These are phyloP conservation scores for Hirtodrosophila confusa DNA, from an alignment of 2,888 invertebrate genomes.

Conservation along the genomic window DNA sequence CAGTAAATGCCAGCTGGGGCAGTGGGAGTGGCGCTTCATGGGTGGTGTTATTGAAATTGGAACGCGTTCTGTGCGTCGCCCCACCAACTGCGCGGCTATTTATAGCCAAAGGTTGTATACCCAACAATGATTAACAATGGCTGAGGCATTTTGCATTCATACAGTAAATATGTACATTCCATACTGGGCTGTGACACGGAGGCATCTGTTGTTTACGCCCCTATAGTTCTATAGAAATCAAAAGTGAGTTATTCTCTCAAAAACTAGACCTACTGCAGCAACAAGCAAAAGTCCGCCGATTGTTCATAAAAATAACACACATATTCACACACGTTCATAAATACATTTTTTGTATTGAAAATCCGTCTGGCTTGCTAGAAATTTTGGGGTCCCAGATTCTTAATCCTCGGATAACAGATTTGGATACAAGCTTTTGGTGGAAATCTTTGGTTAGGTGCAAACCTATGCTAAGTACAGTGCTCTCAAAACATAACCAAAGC, in stretches of 20 bases:
- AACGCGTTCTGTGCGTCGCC: not conserved
- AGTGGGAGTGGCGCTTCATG: not conserved
- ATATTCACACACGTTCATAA: not conserved
- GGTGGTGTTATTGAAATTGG: not conserved
- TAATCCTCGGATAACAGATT: too few relatives aligned
- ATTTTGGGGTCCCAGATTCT: too few relatives aligned
- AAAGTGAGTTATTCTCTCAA: conserved; percentile 28
- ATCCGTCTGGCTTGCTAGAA: too few relatives aligned
- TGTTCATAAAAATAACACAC: conserved; percentile 14
- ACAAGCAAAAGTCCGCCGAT: conserved; percentile 9
- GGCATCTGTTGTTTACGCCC: conserved; percentile 33
- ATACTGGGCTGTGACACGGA: conserved; percentile 9
- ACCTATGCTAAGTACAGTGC: too few relatives aligned
- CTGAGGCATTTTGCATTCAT: too few relatives aligned
- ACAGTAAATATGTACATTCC: not conserved
- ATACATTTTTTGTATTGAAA: too few relatives aligned
- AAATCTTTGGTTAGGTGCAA: too few relatives aligned
- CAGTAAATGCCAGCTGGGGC: not conserved
- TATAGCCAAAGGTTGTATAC: conserved; percentile 12
- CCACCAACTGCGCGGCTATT: conserved; percentile 10
- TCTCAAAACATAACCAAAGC: too few relatives aligned
- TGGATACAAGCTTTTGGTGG: too few relatives aligned
- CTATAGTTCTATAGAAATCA: conserved; percentile 29
- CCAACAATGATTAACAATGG: too few relatives aligned
- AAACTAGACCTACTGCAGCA: conserved; percentile 8